These are phyloP conservation scores for Drosophila quadrilineata DNA, from an alignment of 1,140 invertebrate species.

Conservation along the genomic window DNA sequence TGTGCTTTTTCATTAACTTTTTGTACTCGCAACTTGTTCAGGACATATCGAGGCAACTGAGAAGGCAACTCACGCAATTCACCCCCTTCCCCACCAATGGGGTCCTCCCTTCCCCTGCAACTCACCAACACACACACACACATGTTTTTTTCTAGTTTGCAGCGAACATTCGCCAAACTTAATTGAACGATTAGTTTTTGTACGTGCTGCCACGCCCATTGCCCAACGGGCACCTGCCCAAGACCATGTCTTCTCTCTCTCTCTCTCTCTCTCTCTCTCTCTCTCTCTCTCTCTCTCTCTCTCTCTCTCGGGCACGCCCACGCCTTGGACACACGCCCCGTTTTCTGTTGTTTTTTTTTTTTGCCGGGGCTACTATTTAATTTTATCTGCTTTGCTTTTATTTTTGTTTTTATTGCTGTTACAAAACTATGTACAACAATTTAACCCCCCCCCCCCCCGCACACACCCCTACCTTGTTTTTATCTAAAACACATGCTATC, in stretches of 20 bases:
- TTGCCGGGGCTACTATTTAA: slow-evolving; percentile 73
- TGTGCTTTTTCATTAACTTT: slow-evolving; percentile 66
- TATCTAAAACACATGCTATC: background rate
- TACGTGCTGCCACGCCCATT: slow-evolving; percentile 41
- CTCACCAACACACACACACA: background rate
- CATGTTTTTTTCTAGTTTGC: background rate
- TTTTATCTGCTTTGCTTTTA: slow-evolving; percentile 67
- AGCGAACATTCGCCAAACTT: slow-evolving; percentile 45
- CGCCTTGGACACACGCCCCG: slow-evolving; percentile 5
- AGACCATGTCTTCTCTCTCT: no score
- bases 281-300: no score
- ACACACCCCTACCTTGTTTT: background rate
- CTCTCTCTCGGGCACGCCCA: no score
- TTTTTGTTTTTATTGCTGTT: slow-evolving; percentile 61
- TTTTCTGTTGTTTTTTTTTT: slow-evolving; percentile 23
- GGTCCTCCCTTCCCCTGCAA: background rate
- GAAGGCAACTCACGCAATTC: background rate
- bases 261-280: no score
- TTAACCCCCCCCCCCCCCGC: slow-evolving; percentile 15
- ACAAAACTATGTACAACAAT: slow-evolving; percentile 66
- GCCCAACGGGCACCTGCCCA: slow-evolving; percentile 14
- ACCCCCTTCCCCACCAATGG: background rate
- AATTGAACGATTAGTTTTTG: slow-evolving; percentile 79
- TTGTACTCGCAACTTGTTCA: slow-evolving; percentile 55
- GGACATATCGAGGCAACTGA: slow-evolving; percentile 46